Conservation (phyloP, 1,140 invertebrate species). For the Watersipora subatra region DNA sequence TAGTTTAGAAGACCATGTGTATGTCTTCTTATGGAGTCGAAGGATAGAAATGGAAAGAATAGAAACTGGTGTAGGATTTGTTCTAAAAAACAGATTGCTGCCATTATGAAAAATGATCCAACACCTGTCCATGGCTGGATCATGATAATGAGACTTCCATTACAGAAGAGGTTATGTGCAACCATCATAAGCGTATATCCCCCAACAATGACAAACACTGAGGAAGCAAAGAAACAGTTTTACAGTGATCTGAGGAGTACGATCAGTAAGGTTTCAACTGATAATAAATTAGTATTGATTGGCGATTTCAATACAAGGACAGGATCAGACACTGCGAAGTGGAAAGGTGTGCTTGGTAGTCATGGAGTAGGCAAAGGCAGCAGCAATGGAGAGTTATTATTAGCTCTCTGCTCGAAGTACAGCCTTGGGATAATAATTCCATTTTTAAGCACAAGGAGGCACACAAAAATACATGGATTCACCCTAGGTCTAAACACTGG, state of each 20-base stretch:
- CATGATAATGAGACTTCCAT: no score
- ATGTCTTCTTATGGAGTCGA: no score
- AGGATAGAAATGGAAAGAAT: no score
- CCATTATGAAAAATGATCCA: no score
- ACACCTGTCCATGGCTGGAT: no score
- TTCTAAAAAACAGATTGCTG: no score
- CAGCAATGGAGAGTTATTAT: background rate
- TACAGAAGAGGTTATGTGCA: no score
- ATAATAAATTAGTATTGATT: background rate
- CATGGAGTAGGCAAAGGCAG: conserved; percentile 5
- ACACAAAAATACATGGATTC: conserved; percentile 13
- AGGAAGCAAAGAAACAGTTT: conserved; percentile 8
- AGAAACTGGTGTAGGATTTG: no score
- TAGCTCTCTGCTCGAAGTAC: background rate
- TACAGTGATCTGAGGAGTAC: background rate
- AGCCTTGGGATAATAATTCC: background rate
- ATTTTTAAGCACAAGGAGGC: background rate
- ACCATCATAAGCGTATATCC: conserved; percentile 8
- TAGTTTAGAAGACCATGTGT: no score
- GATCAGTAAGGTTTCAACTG: background rate
- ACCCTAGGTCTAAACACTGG: conserved; percentile 14
- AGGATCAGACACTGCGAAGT: conserved; percentile 1
- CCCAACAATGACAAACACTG: conserved; percentile 1
- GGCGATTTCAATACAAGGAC: conserved; percentile 2
- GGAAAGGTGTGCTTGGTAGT: conserved; percentile 8